Evolutionary conservation across 2,888 invertebrate genomes (phyloP), one percentile per base, ranked within the genome.

Genomic region (Fissipunctia ypsillon): DNA sequence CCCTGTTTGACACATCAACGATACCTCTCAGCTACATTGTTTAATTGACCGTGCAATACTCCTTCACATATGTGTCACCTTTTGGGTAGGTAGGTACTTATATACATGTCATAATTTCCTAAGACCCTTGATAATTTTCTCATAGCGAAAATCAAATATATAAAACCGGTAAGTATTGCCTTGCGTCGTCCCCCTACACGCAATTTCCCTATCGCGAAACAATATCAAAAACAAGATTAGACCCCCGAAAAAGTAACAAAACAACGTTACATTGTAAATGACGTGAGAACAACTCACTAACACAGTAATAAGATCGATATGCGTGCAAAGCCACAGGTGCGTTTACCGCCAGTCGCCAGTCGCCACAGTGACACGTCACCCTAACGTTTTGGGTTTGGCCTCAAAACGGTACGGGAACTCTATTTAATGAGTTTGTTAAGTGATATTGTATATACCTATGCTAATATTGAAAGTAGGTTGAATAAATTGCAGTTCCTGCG

Each of bases 221-320:
- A 78, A 43, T 31, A 66, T 67, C 9, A 5, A 50, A 61, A 78
- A 61, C 76, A 75, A 69, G 31, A 57, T 65, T 50, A 38, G 16
- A 61, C 56, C 54, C 50, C 35, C 0, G n/a, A 61, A 69, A 75
- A 69, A 9, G 14, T 41, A 65, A 54, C 50, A 57, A 69, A 66
- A 61, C 35, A 50, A 57, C 25, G 50, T 52, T n/a, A 61, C 12
- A 31, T 48, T 59, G 73, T 67, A 73, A 84, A 76, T 77, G 79
- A 65, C 73, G 79, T 76, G 77, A 69, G 76, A 82, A 76, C 50
- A 64, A 61, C 69, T 45, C 81, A 31, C 63, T 72, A 73, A 80
- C 83, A 74, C 69, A 81, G 64, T 72, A 56, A 60, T 22, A 52
- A 64, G 88, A 87, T 88, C 88, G 84, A 88, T 88, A 87, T 60